Conservation (phyloP, 1,140 invertebrate genomes). For the Sinonovacula constricta region DNA sequence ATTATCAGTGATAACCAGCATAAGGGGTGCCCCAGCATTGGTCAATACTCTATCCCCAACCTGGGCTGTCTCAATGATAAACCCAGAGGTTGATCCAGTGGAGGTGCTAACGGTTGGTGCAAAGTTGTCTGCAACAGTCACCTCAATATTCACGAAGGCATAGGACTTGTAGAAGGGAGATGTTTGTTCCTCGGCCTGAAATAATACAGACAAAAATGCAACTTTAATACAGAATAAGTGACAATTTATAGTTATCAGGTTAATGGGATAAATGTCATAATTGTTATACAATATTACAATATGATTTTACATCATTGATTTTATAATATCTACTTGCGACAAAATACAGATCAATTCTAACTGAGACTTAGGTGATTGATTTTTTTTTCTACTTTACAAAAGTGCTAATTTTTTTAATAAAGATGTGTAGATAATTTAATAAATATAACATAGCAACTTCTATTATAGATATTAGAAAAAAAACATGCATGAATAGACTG, state of each 20-base stretch:
- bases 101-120: constrained; percentile 32
- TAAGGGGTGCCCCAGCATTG: constrained; percentile 11
- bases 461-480: too few relatives aligned
- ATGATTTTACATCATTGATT: background rate
- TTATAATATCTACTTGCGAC: background rate
- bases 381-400: too few relatives aligned
- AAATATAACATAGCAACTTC: too few relatives aligned
- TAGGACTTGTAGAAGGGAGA: constrained; percentile 17
- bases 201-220: constrained; percentile 5
- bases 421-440: too few relatives aligned
- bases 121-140: constrained; percentile 38
- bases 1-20: constrained; percentile 50
- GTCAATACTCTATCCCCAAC: constrained; percentile 26
- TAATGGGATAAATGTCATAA: too few relatives aligned
- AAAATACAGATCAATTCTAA: background rate
- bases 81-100: constrained; percentile 26
- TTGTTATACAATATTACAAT: background rate
- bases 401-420: too few relatives aligned
- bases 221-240: too few relatives aligned
- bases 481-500: too few relatives aligned
- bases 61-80: constrained; percentile 57
- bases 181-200: constrained; percentile 48
- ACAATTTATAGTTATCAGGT: too few relatives aligned
- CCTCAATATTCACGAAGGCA: constrained; percentile 39
- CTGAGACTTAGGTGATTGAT: too few relatives aligned